Evolutionary conservation across 2,888 invertebrate species (phyloP).

Genomic region (Eugnorisma glareosa): DNA sequence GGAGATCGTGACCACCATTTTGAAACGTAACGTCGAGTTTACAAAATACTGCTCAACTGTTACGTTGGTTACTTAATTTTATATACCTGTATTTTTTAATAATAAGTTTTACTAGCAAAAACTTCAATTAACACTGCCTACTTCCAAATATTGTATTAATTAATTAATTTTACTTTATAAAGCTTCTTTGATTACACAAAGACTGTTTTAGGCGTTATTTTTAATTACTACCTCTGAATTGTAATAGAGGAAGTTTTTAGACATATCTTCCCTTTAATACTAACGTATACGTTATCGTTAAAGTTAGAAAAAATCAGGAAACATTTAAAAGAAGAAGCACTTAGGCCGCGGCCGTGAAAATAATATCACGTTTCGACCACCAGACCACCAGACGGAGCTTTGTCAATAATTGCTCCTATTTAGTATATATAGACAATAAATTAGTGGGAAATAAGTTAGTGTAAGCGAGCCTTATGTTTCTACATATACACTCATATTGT

Average conservation of each 20-base stretch:
- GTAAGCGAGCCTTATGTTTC: conserved; percentile 51
- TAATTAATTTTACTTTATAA: conserved; percentile 39
- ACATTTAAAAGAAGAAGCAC: conserved; percentile 75
- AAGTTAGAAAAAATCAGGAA: conserved; percentile 71
- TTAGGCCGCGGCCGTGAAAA: conserved; percentile 79
- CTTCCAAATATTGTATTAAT: conserved; percentile 33
- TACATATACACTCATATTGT: conserved; percentile 49
- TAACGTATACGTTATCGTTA: conserved; percentile 44
- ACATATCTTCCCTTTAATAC: conserved; percentile 62
- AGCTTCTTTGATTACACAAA: conserved; percentile 50
- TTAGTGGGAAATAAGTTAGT: conserved; percentile 43
- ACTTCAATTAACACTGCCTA: conserved; percentile 21
- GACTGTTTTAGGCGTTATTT: conserved; percentile 49
- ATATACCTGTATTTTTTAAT: conserved; percentile 12
- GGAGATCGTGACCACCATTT: conserved; percentile 64
- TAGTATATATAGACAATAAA: conserved; percentile 52
- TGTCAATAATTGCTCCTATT: conserved; percentile 71
- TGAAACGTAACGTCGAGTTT: conserved; percentile 55
- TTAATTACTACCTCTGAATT: conserved; percentile 56
- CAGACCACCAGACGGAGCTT: conserved; percentile 64
- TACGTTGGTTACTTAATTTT: conserved; percentile 17
- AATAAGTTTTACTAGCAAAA: conserved; percentile 34
- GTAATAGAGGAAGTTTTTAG: conserved; percentile 65
- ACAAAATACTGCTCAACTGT: conserved; percentile 40
- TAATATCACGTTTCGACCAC: conserved; percentile 75